A percentile compares a stretch with the other conserved stretches of the same genome.
These are phyloP conservation scores for Myotis myotis DNA, from an alignment of 2,797 vertebrate species.

Conservation along the genomic window DNA sequence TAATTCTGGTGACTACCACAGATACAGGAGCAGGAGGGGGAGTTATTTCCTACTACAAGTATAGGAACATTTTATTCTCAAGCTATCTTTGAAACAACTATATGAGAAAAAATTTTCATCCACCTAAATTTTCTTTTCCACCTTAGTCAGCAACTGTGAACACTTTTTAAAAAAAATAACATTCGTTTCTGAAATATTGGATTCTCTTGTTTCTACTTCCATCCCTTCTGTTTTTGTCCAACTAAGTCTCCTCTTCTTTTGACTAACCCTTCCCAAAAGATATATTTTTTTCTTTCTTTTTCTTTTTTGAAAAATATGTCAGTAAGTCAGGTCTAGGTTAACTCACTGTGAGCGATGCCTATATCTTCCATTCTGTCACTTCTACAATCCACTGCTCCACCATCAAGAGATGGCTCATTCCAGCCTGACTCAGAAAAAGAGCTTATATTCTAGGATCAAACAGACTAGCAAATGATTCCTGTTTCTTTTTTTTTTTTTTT, in stretches of 20 bases:
- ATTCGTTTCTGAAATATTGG: background rate
- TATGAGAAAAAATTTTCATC: background rate
- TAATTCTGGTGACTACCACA: background rate
- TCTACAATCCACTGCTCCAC: background rate
- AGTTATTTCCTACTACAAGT: background rate
- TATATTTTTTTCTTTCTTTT: background rate
- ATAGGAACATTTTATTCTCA: background rate
- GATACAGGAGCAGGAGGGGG: background rate
- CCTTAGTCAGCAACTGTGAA: background rate
- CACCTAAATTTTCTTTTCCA: background rate
- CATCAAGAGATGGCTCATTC: too few relatives aligned
- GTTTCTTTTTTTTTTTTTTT: too few relatives aligned
- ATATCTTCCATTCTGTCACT: background rate
- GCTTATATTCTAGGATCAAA: too few relatives aligned
- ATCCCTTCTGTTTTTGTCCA: background rate
- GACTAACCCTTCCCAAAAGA: background rate
- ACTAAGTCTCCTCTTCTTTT: background rate
- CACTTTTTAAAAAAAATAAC: background rate
- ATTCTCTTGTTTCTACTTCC: background rate
- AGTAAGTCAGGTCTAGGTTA: background rate
- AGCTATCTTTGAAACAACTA: conserved; percentile 4
- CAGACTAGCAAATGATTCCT: too few relatives aligned
- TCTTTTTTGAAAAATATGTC: background rate
- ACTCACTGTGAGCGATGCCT: background rate
- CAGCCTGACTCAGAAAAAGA: too few relatives aligned